Conservation (phyloP, 2,888 invertebrate genomes). For the Geophilus truncorum region DNA sequence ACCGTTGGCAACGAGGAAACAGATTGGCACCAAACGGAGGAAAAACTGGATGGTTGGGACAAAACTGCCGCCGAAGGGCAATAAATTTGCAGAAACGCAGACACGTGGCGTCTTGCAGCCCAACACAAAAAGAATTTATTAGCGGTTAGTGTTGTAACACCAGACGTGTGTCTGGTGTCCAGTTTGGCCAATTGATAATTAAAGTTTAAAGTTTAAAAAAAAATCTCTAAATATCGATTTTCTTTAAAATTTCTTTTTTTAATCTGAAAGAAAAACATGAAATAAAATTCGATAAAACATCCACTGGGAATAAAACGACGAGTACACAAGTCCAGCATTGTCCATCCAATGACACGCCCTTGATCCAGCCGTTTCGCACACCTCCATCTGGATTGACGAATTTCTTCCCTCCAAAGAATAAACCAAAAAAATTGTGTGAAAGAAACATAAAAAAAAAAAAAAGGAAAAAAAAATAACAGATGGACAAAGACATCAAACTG, state of each 20-base stretch:
- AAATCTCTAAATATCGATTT: background rate
- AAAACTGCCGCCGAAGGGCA: conserved; percentile 15
- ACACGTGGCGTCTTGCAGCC: background rate
- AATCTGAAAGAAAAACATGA: background rate
- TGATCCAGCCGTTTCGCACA: background rate
- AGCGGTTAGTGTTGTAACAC: background rate
- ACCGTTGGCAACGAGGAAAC: conserved; percentile 22
- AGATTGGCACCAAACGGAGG: conserved; percentile 23
- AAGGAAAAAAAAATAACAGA: background rate
- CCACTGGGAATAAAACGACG: background rate
- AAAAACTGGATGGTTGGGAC: background rate
- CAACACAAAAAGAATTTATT: conserved; percentile 21
- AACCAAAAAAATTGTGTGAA: no score
- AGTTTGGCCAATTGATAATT: conserved; percentile 1
- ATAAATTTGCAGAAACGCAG: background rate
- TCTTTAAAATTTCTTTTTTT: background rate
- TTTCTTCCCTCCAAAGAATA: background rate
- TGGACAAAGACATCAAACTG: background rate
- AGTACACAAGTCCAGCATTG: background rate
- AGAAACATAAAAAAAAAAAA: background rate
- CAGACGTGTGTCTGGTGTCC: background rate
- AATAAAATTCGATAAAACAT: background rate
- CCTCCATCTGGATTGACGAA: background rate
- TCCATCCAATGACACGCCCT: conserved; percentile 7
- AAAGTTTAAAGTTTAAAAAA: background rate